Conservation (phyloP, 2,888 invertebrate species). For the Limnephilus lunatus region DNA sequence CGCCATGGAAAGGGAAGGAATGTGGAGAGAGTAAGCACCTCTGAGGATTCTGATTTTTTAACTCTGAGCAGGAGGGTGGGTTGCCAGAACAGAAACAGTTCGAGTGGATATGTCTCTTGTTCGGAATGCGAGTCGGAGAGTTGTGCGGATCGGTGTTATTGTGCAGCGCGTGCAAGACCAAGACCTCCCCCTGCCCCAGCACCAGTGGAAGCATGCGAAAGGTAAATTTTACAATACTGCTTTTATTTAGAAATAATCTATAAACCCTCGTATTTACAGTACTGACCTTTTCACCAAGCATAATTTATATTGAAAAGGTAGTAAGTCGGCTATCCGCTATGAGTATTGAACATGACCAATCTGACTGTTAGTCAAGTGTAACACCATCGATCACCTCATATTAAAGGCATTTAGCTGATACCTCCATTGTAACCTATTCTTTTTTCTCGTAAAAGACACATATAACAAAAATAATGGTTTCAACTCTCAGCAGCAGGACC, state of each 20-base stretch:
- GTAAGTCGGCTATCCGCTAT: no score
- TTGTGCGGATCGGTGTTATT: conserved; percentile 92
- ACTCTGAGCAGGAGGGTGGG: conserved; percentile 78
- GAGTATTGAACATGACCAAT: no score
- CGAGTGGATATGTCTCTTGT: conserved; percentile 88
- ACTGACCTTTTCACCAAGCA: no score
- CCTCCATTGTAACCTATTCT: no score
- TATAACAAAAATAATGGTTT: no score
- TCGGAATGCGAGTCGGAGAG: conserved; percentile 94
- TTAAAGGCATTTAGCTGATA: no score
- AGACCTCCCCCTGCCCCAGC: conserved; percentile 50
- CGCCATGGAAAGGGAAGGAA: conserved; percentile 75
- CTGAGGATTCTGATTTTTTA: conserved; percentile 80
- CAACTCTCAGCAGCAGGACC: no score
- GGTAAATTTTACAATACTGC: conserved; percentile 70
- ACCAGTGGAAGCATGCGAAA: conserved; percentile 74
- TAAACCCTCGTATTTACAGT: no score
- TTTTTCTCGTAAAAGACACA: no score
- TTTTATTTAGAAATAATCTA: not conserved
- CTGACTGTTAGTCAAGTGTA: no score
- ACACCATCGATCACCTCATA: no score
- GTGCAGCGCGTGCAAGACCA: conserved; percentile 72
- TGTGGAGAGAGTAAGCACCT: conserved; percentile 80
- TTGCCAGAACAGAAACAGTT: conserved; percentile 81
- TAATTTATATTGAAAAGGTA: no score